phyloP scores from a whole-genome alignment of 2,888 invertebrate species.

The Yponomeuta sedellus region DNA sequence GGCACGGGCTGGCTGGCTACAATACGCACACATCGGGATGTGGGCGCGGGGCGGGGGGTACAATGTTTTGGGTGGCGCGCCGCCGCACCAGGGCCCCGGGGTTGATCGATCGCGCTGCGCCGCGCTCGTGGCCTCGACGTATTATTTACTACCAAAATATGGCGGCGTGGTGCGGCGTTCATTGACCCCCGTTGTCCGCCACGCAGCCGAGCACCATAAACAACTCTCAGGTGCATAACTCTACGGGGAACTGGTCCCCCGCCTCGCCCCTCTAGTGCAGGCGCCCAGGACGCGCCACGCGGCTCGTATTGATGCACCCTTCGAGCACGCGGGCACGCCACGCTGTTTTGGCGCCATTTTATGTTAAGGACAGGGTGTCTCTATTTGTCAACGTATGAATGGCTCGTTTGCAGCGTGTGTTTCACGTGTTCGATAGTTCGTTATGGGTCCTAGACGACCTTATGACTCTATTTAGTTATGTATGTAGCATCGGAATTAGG shows the following conservation, averaged over 20 bases:
- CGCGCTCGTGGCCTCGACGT: constrained; percentile 38
- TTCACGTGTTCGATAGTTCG: constrained; percentile 27
- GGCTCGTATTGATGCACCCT: constrained; percentile 21
- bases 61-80: constrained; percentile 61
- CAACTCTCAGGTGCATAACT: constrained; percentile 45
- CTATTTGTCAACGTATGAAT: constrained; percentile 15
- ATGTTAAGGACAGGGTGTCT: not conserved
- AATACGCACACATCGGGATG: not conserved
- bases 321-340: constrained; percentile 22
- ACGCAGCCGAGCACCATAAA: constrained; percentile 45
- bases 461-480: not conserved
- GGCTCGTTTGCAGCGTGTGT: constrained; percentile 22
- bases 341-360: constrained; percentile 16
- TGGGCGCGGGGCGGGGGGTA: constrained; percentile 31
- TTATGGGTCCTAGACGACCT: constrained; percentile 26
- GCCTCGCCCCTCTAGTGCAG: constrained; percentile 34
- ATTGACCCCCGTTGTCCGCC: constrained; percentile 44
- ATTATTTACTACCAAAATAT: constrained; percentile 73
- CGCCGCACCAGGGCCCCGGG: constrained; percentile 53
- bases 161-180: constrained; percentile 65
- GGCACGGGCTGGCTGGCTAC: not conserved
- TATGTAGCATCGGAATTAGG: not conserved
- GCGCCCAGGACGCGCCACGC: constrained; percentile 24
- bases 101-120: constrained; percentile 60
- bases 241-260: constrained; percentile 56